These are phyloP conservation scores for Chelonia mydas DNA, from an alignment of 2,797 vertebrate genomes.

Conservation along the genomic window DNA sequence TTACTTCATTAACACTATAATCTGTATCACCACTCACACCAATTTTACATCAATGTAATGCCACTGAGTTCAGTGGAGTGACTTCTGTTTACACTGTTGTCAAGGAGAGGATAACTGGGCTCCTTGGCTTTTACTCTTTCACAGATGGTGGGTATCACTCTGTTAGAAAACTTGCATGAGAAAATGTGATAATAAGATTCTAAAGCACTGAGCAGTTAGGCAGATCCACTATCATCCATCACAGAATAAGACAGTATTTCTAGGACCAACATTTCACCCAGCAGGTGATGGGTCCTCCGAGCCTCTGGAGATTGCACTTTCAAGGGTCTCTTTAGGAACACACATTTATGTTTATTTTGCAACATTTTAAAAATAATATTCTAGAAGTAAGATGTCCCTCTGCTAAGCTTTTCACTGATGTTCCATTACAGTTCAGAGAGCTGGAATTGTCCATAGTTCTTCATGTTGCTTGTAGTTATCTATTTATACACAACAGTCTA, in stretches of 20 bases:
- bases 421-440: neutral
- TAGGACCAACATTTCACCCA: neutral
- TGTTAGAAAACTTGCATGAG: neutral
- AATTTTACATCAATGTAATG: fast-evolving
- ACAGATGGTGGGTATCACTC: fast-evolving
- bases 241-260: neutral
- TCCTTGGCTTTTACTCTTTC: neutral
- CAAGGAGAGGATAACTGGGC: neutral
- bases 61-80: neutral
- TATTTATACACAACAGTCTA: fast-evolving
- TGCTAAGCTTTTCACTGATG: neutral
- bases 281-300: neutral
- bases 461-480: neutral
- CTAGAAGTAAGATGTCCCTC: neutral
- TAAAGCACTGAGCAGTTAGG: neutral
- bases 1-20: neutral
- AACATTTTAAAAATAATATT: neutral
- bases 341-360: fast-evolving
- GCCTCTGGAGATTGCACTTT: neutral
- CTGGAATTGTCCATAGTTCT: neutral
- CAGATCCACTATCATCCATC: neutral
- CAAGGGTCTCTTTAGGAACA: neutral
- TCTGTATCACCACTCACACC: neutral
- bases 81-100: neutral
- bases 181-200: neutral